Percentiles rank a stretch among this genome's conserved stretches.
phyloP scores from a whole-genome alignment of 2,113 vertebrate species.

The Poeciliopsis retropinna region DNA sequence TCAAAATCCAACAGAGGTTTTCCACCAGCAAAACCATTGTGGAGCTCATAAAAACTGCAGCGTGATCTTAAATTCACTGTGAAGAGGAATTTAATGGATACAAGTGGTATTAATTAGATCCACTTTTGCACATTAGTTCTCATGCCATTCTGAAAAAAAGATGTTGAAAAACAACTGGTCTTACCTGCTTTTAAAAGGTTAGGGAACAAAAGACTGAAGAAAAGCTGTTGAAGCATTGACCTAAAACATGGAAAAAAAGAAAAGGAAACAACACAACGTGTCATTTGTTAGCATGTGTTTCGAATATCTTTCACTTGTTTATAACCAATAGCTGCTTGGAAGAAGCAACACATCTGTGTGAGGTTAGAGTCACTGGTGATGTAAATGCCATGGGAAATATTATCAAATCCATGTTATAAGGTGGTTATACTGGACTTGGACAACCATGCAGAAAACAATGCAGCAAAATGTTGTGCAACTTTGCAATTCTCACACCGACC shows the following conservation, averaged over 20 bases:
- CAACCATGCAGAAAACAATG: slow-evolving; percentile 14
- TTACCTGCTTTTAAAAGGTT: slow-evolving; percentile 89
- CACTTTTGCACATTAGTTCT: neutral
- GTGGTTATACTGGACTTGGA: slow-evolving; percentile 33
- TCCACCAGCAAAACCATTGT: too few species aligned
- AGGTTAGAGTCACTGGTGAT: slow-evolving; percentile 31
- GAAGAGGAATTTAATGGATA: neutral
- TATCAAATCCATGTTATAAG: slow-evolving; percentile 28
- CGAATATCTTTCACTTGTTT: slow-evolving; percentile 24
- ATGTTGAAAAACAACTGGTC: slow-evolving; percentile 36
- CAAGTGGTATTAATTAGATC: neutral
- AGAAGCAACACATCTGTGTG: slow-evolving; percentile 27
- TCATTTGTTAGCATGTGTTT: slow-evolving; percentile 5
- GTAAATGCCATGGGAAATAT: slow-evolving; percentile 42
- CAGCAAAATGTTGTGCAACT: slow-evolving; percentile 43
- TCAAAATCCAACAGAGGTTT: too few species aligned
- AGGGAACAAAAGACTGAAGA: slow-evolving; percentile 90
- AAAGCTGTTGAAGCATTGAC: slow-evolving; percentile 94
- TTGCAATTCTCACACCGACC: slow-evolving; percentile 32
- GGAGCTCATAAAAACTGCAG: too few species aligned
- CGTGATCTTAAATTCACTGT: neutral
- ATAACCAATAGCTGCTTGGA: slow-evolving; percentile 15
- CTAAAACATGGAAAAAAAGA: slow-evolving; percentile 66
- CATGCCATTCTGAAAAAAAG: neutral
- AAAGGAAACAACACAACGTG: slow-evolving; percentile 27